These are phyloP conservation scores for Cotesia typhae DNA, from an alignment of 1,140 invertebrate genomes.

Conservation along the genomic window DNA sequence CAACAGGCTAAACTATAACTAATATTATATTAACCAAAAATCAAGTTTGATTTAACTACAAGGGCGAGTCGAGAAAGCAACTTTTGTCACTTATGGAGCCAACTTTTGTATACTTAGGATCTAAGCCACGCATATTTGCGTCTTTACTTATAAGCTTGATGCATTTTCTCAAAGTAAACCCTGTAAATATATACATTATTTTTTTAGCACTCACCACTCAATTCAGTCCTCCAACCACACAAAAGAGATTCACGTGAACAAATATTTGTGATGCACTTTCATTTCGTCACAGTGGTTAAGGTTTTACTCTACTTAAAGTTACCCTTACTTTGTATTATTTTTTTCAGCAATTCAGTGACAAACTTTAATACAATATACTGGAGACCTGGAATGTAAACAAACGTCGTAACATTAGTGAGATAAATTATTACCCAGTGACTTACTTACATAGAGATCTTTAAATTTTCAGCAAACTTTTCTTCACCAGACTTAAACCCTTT, in stretches of 20 bases:
- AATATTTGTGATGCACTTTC: constrained; percentile 55
- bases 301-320: neutral
- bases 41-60: too few relatives aligned
- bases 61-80: neutral
- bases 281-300: constrained; percentile 37
- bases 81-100: constrained; percentile 9
- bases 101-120: constrained; percentile 29
- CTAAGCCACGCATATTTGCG: constrained; percentile 14
- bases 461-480: too few relatives aligned
- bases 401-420: too few relatives aligned
- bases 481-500: too few relatives aligned
- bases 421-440: too few relatives aligned
- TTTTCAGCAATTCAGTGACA: neutral
- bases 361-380: constrained; percentile 32
- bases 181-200: neutral
- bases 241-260: constrained; percentile 35
- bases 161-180: constrained; percentile 9
- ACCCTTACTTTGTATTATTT: too few relatives aligned
- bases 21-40: too few relatives aligned
- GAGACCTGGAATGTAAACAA: too few relatives aligned
- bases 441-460: too few relatives aligned
- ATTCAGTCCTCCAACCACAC: neutral
- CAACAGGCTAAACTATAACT: too few relatives aligned
- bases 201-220: neutral
- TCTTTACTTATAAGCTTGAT: constrained; percentile 11